Base-by-base conservation (phyloP, 2,113 vertebrate genomes). In the Archocentrus centrarchus region DNA sequence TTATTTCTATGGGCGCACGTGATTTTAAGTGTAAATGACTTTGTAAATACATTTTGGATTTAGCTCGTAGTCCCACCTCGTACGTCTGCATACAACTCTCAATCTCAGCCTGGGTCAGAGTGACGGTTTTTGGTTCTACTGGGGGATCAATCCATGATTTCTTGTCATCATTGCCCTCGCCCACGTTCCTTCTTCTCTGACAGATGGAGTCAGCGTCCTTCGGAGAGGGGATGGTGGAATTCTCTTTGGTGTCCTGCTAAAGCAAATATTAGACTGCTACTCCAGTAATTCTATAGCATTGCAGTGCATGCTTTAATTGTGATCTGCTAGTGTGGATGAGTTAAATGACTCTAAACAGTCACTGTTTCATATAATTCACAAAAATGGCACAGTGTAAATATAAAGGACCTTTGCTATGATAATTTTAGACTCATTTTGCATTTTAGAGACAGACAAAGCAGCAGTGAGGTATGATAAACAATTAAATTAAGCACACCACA, bases 51-150 rank as follows among this genome's bases (percentile, higher is more conserved):
- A 22, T 15, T 7, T 3, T 30, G 17, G 30, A 22, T 7, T 13
- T 11, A 3, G 70, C 50, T 15, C 17, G 22, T 5, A 55, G 47
- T 15, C 93, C 90, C 81, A 98, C 98, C 98, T 98, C 97, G 0
- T 98, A 98, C 24, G 97, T 98, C 93, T 97, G 97, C 98, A 99
- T 99, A 73, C 98, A 99, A 95, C 97, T 98, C 92, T 99, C 98
- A 11, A 99, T 96, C 94, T 99, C 98, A 0, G 98, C 98, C 91
- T 99, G 98, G 1, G 97, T 97, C 37, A 99, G 96, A 39, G 95
- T 96, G 0, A 96, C 94, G 0, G 94, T 91, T 78, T 95, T 96
- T 2, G 93, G 93, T 81, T 98, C 98, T 81, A 97, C 96, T 0
- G 98, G 98, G 0, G 98, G 98, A 89, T 99, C 97, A 0, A 99